Evolutionary conservation across 2,797 vertebrate genomes (phyloP), one percentile per base, ranked within the genome.

Genomic region (Todus mexicanus): DNA sequence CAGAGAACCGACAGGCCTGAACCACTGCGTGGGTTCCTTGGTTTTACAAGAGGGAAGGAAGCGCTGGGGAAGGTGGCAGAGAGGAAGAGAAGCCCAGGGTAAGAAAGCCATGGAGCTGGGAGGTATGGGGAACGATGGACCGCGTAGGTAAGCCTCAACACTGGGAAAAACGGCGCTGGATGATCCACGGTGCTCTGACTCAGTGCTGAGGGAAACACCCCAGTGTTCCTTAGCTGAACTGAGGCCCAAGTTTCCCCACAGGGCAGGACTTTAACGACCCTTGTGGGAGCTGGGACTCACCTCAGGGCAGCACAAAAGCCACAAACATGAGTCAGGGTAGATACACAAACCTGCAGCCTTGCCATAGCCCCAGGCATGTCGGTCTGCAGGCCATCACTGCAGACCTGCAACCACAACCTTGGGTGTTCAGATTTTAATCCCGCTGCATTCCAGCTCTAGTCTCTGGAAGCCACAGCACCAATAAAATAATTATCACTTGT

Each of bases 221-320:
- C 16, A 26, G 60, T 6, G 50, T 4, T 87, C 40, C 43, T 57
- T 0, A 61, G 93, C 35, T 54, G 54, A 78, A 74, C 2, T 0
- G 4, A 92, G 51, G 48, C 43, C 48, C 48, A 35, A 11, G n/a
- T 64, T 90, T 68, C 76, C 12, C 83, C 79, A 57, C 69, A 72
- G 80, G 79, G 92, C 85, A 94, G 57, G 75, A 54, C 89, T 78
- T 70, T 10, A 59, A 71, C 37, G 63, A 65, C 10, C 20, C 56
- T 38, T 29, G 48, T 12, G 54, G 81, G 60, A 93, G 87, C 68
- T 4, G 2, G 70, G 87, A 87, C 63, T 91, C 91, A 92, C 73
- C 87, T 86, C 0, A 23, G 73, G 80, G 85, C 88, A 90, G 66
- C 82, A 60, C 60, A 53, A 35, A 87, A 77, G 65, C 90, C 93